phyloP scores from a whole-genome alignment of 2,797 vertebrate species.

The Tolypeutes matacus region DNA sequence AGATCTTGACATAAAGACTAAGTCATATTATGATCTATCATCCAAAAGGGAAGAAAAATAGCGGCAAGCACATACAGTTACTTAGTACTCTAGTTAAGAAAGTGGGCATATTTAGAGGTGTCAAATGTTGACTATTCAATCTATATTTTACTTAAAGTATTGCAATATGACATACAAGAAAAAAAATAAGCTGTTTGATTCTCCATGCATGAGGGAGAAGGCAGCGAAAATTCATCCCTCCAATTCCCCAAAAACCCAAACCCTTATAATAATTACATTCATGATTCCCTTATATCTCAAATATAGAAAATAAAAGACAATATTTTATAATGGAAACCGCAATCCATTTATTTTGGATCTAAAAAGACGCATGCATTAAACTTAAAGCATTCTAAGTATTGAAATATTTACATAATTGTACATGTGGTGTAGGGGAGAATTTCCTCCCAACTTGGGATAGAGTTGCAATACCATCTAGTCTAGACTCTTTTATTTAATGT shows the following conservation, averaged over 20 bases:
- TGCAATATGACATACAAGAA: conserved; percentile 84
- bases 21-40: conserved; percentile 79
- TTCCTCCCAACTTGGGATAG: conserved; percentile 75
- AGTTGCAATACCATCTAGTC: conserved; percentile 76
- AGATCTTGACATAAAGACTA: conserved; percentile 79
- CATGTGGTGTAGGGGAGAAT: conserved; percentile 89
- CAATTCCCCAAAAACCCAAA: conserved; percentile 56
- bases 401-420: conserved; percentile 98
- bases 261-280: conserved; percentile 77
- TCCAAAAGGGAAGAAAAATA: conserved; percentile 83
- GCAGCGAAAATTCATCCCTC: conserved; percentile 66
- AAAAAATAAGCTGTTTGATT: conserved; percentile 82
- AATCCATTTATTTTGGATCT: conserved; percentile 92
- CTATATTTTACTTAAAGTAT: conserved; percentile 81
- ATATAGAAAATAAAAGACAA: conserved; percentile 93
- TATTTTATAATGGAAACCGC: conserved; percentile 89
- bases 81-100: conserved; percentile 81
- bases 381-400: conserved; percentile 94
- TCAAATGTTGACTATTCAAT: conserved; percentile 78
- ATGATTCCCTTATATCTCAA: conserved; percentile 84
- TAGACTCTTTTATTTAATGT: conserved; percentile 82
- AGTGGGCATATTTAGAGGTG: conserved; percentile 78
- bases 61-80: conserved; percentile 83
- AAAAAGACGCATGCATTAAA: conserved; percentile 97
- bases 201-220: conserved; percentile 87